phyloP scores from a whole-genome alignment of 2,888 invertebrate species.

The Drosophila phalerata region DNA sequence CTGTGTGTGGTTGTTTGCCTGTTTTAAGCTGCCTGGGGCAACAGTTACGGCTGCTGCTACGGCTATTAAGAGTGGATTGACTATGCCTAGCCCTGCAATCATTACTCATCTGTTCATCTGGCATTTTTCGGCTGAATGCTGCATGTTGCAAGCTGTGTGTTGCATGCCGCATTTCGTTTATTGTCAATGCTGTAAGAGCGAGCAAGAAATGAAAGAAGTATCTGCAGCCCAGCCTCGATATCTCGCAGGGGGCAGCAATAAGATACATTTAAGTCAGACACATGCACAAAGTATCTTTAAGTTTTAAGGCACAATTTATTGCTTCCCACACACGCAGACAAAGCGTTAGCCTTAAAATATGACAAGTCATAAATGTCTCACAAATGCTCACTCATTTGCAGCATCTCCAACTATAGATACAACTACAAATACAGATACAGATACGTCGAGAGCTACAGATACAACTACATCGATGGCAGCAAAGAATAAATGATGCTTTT shows the following conservation, averaged over 20 bases:
- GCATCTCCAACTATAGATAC: conserved; percentile 44
- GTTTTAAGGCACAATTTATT: conserved; percentile 66
- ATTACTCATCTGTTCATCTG: conserved; percentile 77
- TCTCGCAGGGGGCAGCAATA: conserved; percentile 43
- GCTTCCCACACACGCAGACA: conserved; percentile 69
- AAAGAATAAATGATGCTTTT: conserved; percentile 48
- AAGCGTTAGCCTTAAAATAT: conserved; percentile 61
- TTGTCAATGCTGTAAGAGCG: conserved; percentile 63
- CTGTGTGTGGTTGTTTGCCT: conserved; percentile 16
- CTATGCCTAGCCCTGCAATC: conserved; percentile 69
- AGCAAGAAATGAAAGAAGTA: conserved; percentile 54
- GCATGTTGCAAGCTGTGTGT: conserved; percentile 21
- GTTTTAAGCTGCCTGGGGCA: conserved; percentile 67
- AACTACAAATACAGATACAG: conserved; percentile 14
- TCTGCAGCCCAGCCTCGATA: conserved; percentile 45
- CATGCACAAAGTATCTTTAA: conserved; percentile 14
- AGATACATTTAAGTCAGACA: conserved; percentile 46
- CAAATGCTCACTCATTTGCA: conserved; percentile 56
- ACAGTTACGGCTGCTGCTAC: conserved; percentile 33
- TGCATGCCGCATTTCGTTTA: conserved; percentile 38
- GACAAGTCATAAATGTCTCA: conserved; percentile 76
- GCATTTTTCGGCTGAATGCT: conserved; percentile 42
- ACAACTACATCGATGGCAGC: conserved; percentile 16
- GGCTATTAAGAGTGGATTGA: conserved; percentile 62
- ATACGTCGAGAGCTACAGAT: conserved; percentile 17